phyloP scores from a whole-genome alignment of 1,140 invertebrate species.

The Homarus americanus region DNA sequence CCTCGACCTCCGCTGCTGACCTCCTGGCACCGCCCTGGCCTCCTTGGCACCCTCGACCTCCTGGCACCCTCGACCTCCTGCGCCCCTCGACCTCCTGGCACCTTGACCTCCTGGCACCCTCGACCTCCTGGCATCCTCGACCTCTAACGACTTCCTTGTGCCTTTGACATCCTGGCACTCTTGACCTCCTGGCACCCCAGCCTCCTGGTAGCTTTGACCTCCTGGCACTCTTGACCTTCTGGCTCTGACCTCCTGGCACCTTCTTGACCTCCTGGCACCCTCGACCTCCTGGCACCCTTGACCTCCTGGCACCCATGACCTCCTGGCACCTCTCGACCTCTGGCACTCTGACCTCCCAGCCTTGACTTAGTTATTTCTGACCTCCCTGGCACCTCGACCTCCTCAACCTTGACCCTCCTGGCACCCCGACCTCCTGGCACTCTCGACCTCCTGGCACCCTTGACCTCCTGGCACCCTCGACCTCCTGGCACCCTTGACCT shows the following conservation, averaged over 20 bases:
- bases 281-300: no score
- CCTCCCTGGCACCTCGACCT: not conserved
- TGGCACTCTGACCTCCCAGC: not conserved
- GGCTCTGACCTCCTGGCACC: not conserved
- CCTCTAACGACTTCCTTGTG: no score
- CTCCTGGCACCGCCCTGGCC: not conserved
- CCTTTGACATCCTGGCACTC: no score
- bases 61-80: not conserved
- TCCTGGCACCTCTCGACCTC: not conserved
- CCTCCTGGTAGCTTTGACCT: no score
- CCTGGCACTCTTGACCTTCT: no score
- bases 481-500: not conserved
- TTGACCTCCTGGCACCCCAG: not conserved
- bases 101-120: no score
- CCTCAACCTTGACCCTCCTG: not conserved
- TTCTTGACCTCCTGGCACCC: not conserved
- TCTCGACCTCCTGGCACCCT: no score
- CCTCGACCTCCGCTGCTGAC: not conserved
- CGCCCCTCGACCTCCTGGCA: not conserved
- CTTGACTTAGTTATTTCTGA: not conserved
- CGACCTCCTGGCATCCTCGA: no score
- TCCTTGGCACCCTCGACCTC: no score
- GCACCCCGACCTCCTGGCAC: no score
- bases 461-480: no score
- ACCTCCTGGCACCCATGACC: no score